Base-by-base conservation (phyloP, 64 coral and sea anemone genomes). In the Pocillopora damicornis region DNA sequence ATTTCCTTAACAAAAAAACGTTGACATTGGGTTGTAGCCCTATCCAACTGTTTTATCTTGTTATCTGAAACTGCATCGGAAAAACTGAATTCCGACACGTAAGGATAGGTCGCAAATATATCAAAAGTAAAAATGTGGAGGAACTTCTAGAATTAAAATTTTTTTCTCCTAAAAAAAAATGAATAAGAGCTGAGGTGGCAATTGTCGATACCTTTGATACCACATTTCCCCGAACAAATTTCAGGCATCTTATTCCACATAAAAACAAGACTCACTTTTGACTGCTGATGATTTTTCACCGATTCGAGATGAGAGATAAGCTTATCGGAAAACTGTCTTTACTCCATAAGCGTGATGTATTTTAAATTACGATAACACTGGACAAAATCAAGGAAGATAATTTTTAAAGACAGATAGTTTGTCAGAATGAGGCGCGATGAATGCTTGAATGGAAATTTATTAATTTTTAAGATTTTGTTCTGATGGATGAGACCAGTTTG, bases 221-320 rank as follows among this genome's bases (percentile, higher is more conserved):
- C 22, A 71, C n/a, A 23, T 15, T 67, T 67, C 25, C 42, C 5
- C 22, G 20, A 20, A 4, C 22, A 10, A 23, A 23, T 23, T 71
- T 71, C 1, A 9, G n/a, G 25, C 20, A 23, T 17, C 64, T 67
- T 16, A 67, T 67, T 67, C 5, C 6, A 67, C 2, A 23, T 20
- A 71, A 71, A 9, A 23, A 71, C 17, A 71, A 71, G 20, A 77
- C 45, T 77, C 75, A 56, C 75, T 79, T 60, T 18, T 79, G 56
- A 60, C 57, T 60, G 20, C 56, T 25, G 77, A 25, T n/a, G 77
- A 79, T 79, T 79, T 79, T 57, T 61, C 13, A 79, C 60, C 58
- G 22, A 79, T 26, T 25, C 77, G 58, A 61, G 7, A 60, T 61
- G 12, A 26, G 9, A 22, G 38, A 25, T n/a, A 60, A 57, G 42